Percentiles rank a stretch among this genome's conserved stretches.
These are phyloP conservation scores for Phyllotreta cruciferae DNA, from an alignment of 2,888 invertebrate species.

Conservation along the genomic window DNA sequence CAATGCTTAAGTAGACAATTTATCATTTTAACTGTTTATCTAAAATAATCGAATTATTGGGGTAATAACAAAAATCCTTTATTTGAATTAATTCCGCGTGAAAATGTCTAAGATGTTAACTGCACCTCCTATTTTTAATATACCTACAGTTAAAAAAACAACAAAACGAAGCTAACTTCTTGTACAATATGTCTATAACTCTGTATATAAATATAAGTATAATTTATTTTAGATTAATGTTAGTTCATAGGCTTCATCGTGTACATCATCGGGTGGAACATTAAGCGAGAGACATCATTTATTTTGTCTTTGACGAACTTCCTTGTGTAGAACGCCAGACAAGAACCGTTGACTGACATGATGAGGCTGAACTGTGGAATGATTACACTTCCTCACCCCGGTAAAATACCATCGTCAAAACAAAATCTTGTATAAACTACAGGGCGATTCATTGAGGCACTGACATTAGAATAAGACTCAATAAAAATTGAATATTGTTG, in stretches of 20 bases:
- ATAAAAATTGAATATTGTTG: too few relatives aligned
- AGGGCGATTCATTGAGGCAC: neutral
- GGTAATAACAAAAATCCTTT: too few relatives aligned
- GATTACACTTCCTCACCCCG: conserved; percentile 30
- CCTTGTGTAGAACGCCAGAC: conserved; percentile 42
- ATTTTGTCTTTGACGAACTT: conserved; percentile 46
- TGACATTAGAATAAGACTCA: neutral
- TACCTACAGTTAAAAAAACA: neutral
- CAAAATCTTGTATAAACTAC: neutral
- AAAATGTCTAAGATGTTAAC: too few relatives aligned
- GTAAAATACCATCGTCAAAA: conserved; percentile 15
- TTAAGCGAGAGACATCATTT: conserved; percentile 50
- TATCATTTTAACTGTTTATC: too few relatives aligned
- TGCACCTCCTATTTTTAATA: too few relatives aligned
- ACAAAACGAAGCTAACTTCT: conserved; percentile 31
- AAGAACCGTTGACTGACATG: conserved; percentile 52
- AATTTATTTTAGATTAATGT: conserved; percentile 56
- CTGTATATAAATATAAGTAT: conserved; percentile 53
- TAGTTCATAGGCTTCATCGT: conserved; percentile 47
- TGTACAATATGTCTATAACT: conserved; percentile 51
- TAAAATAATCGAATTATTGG: too few relatives aligned
- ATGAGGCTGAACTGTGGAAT: conserved; percentile 44
- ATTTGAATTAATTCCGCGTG: too few relatives aligned
- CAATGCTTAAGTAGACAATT: too few relatives aligned
- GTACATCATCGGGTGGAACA: conserved; percentile 52